Conservation (phyloP, 2,113 vertebrate species). For the Nanorana parkeri region DNA sequence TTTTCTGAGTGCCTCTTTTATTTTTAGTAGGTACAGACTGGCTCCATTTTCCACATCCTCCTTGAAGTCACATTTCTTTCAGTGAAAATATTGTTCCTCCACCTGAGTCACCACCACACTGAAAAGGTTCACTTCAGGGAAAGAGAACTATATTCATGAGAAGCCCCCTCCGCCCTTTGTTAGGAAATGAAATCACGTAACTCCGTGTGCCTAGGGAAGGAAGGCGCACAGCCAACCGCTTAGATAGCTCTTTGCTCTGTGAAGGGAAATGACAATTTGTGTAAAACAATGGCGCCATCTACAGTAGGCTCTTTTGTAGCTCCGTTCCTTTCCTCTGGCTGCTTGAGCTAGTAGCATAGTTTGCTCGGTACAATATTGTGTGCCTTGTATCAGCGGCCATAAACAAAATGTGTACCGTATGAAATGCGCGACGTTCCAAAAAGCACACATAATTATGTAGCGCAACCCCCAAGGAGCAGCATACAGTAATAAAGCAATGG, state of each 20-base stretch:
- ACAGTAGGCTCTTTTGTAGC: not conserved
- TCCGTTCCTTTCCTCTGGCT: constrained; percentile 1
- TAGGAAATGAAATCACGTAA: constrained; percentile 33
- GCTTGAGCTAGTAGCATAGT: not conserved
- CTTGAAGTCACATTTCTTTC: constrained; percentile 5
- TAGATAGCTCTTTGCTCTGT: constrained; percentile 18
- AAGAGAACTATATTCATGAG: constrained; percentile 34
- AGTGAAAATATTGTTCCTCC: constrained; percentile 21
- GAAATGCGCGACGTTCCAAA: too few species aligned
- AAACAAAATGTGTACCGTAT: too few species aligned
- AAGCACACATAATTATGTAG: too few species aligned
- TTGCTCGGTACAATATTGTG: too few species aligned
- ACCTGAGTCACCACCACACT: not conserved
- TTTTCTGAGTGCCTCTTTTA: constrained; percentile 14
- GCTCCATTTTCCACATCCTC: constrained; percentile 17
- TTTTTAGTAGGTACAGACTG: not conserved
- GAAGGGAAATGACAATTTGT: not conserved
- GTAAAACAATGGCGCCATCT: constrained; percentile 41
- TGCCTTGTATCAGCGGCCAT: too few species aligned
- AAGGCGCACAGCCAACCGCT: constrained; percentile 8
- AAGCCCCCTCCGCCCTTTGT: not conserved
- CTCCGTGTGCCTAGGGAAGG: not conserved
- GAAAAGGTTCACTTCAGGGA: constrained; percentile 35
- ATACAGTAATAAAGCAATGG: too few species aligned
- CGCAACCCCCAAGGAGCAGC: too few species aligned